Base-by-base conservation (phyloP, 1,140 invertebrate genomes). In the Drosophila murphyi region DNA sequence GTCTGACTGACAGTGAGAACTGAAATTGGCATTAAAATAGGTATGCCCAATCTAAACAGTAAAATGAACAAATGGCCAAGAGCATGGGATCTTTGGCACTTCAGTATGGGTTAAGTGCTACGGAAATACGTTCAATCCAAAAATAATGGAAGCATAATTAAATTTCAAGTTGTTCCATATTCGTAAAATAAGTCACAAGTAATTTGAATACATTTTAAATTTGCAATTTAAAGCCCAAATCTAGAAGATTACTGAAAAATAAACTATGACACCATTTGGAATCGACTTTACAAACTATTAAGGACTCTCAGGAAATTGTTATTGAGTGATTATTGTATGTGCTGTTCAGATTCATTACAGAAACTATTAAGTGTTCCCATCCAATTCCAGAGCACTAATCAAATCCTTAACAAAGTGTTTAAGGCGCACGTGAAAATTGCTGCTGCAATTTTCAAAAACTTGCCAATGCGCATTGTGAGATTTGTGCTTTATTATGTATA, bases 21-120 rank as follows among this genome's bases (percentile, higher is more conserved):
- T 39, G 54, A 41, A 56, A 59, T 51, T 59, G 55, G 55, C 37
- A 43, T 65, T 47, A 1, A 6, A 6, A 52, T 41, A 7, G 31
- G 7, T 28, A 47, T 32, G n/a, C n/a, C 45, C n/a, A 35, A 64
- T 64, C 35, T 35, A 28, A 48, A 55, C 80, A 56, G 62, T 50
- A 79, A 82, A 82, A 68, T 83, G 80, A 82, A 82, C 80, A 82
- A 72, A 80, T 82, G 80, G 72, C 64, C 59, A 67, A 75, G 71
- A 78, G 62, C 63, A 63, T 77, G 48, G 5, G 32, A 12, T 12
- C 20, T 20, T 31, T 4, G 76, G 43, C 31, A 60, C 55, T 32
- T 1, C 64, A 47, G 56, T 68, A 51, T 55, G 61, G 31, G 31
- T 5, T n/a, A 12, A 12, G 48, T 8, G 2, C 7, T 3, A 8